Conservation (phyloP, 2,888 invertebrate species). For the Bruchidius siliquastri region DNA sequence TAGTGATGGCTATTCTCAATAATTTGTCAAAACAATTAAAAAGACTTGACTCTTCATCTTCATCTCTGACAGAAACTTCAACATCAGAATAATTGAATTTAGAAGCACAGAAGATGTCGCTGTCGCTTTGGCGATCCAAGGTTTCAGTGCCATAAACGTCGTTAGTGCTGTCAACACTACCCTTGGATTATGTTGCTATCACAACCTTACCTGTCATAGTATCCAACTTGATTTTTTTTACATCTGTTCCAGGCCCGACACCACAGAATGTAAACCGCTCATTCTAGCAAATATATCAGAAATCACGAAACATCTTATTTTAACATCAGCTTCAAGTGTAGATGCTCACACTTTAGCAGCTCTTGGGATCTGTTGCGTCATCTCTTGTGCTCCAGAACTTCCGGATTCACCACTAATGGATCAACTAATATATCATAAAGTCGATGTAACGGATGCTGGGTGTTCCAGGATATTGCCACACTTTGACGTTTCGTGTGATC, state of each 20-base stretch:
- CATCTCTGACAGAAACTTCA: too few species aligned
- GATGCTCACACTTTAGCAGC: slow-evolving; percentile 63
- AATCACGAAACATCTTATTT: slow-evolving; percentile 67
- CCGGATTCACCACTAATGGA: slow-evolving; percentile 63
- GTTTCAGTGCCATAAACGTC: too few species aligned
- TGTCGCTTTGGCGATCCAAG: too few species aligned
- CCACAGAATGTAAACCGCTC: slow-evolving; percentile 11
- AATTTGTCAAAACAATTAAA: too few species aligned
- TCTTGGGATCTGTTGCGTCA: slow-evolving; percentile 69
- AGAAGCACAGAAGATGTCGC: too few species aligned
- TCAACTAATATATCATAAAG: slow-evolving; percentile 56
- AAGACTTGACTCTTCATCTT: too few species aligned
- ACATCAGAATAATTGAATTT: too few species aligned
- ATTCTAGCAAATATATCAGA: slow-evolving; percentile 53
- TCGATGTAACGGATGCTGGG: slow-evolving; percentile 71
- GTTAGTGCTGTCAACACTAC: too few species aligned
- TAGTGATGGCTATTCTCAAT: too few species aligned
- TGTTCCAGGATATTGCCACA: slow-evolving; percentile 66
- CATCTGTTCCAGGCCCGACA: slow-evolving; percentile 13
- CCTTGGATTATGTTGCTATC: too few species aligned
- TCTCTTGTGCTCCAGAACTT: slow-evolving; percentile 80
- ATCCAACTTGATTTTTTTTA: slow-evolving; percentile 1
- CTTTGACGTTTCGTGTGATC: slow-evolving; percentile 73
- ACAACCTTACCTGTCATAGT: not conserved
- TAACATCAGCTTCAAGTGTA: slow-evolving; percentile 75